Percentiles rank a stretch among this genome's conserved stretches.
These are phyloP conservation scores for Festucalex cinctus DNA, from an alignment of 2,113 vertebrate genomes.

Conservation along the genomic window DNA sequence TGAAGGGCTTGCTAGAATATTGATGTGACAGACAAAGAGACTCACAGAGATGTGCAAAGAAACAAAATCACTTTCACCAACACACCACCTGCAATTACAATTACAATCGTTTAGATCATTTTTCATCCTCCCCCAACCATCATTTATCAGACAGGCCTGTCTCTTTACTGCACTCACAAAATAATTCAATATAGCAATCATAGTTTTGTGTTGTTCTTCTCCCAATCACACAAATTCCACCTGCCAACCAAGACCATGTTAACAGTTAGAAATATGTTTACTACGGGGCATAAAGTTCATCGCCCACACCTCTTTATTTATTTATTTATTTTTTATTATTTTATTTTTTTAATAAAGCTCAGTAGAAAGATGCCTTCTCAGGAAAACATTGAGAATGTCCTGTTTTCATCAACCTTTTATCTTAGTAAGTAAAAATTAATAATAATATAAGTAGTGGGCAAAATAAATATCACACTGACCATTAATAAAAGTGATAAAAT, in stretches of 20 bases:
- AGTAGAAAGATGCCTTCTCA: neutral
- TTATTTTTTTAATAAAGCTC: neutral
- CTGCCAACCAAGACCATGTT: neutral
- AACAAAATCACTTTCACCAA: constrained; percentile 52
- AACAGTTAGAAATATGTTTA: neutral
- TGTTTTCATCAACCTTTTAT: neutral
- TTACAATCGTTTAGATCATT: constrained; percentile 56
- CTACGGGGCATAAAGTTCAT: neutral
- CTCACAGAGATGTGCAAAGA: constrained; percentile 30
- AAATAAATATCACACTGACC: too few species aligned
- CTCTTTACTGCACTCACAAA: neutral
- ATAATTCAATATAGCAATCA: neutral
- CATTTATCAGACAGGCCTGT: neutral
- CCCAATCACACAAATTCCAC: neutral
- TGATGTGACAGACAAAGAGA: constrained; percentile 49
- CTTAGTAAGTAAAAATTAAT: too few species aligned
- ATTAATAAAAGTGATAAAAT: too few species aligned
- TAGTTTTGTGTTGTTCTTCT: neutral
- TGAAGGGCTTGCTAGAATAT: constrained; percentile 54
- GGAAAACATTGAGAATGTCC: neutral
- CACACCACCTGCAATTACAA: constrained; percentile 53
- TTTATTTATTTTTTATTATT: neutral
- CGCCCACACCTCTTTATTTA: too few species aligned
- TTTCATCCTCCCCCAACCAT: constrained; percentile 22
- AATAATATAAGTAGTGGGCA: too few species aligned